phyloP scores from a whole-genome alignment of 2,888 invertebrate species.

The Heterodera filipjevi region DNA sequence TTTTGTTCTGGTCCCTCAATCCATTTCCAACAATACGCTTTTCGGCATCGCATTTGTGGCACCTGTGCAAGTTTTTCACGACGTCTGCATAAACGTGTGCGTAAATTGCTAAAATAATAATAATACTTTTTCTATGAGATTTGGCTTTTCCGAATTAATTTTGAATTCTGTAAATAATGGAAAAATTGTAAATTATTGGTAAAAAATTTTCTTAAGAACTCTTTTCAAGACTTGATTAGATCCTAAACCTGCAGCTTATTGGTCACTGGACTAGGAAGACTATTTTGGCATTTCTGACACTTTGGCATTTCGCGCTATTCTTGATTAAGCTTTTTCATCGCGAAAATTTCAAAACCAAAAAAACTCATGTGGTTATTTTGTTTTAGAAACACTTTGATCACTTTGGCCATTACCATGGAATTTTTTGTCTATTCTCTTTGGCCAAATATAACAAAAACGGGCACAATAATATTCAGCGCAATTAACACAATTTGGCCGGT shows the following conservation, averaged over 20 bases:
- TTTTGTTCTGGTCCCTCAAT: neutral
- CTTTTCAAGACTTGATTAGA: too few species aligned
- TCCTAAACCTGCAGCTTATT: too few species aligned
- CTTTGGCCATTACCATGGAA: neutral
- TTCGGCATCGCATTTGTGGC: neutral
- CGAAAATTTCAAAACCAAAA: too few species aligned
- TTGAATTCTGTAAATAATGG: neutral
- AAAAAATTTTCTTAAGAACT: too few species aligned
- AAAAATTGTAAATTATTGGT: too few species aligned
- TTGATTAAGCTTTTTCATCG: too few species aligned
- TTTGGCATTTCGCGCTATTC: too few species aligned
- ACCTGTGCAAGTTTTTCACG: conserved; percentile 1
- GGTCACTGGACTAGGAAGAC: too few species aligned
- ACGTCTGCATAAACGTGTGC: conserved; percentile 8
- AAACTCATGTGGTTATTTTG: neutral
- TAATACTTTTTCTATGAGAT: too few species aligned
- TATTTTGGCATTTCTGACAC: too few species aligned
- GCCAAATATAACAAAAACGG: neutral
- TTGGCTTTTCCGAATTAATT: too few species aligned
- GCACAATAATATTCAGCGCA: neutral
- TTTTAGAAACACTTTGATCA: conserved; percentile 2
- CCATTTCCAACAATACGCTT: neutral
- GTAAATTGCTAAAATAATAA: neutral
- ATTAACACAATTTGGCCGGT: conserved; percentile 5
- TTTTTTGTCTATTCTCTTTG: neutral